Evolutionary conservation across 2,113 vertebrate species (phyloP), one percentile per base, ranked within the genome.

Genomic region (Illadopsis cleaveri): DNA sequence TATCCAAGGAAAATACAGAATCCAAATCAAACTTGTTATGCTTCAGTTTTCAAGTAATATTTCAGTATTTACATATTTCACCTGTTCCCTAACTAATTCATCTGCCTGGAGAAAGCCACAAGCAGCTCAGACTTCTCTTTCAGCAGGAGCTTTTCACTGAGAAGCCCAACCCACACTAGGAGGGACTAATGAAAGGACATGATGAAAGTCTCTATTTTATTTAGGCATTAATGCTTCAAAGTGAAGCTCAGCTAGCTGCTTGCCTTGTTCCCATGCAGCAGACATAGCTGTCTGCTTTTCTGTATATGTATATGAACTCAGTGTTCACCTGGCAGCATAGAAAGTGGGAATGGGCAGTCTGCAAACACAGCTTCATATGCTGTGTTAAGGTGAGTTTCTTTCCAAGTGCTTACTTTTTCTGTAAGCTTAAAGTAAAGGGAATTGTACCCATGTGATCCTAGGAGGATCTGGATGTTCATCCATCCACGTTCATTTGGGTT

Each of bases 1-100:
- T 92, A 92, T 60, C 56, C 82, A 80, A 91, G 64, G 84, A 94
- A 97, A 95, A 56, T n/a, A 71, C 68, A 83, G 71, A 97, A 95
- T 90, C 81, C 56, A 60, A 94, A 92, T 57, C 35, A 40, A 96
- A 96, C 72, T 83, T 62, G 48, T 94, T 83, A 71, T 86, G 58
- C 56, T 94, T 91, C 80, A 72, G 31, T 93, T 96, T 95, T 61
- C 60, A 93, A 93, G 72, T 92, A 85, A 82, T 72, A 89, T 42
- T 94, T 95, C 62, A 62, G 21, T 80, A 71, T 89, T 86, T 77
- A 16, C 25, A 4, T 78, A 42, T 90, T 86, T 60, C 35, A 23
- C n/a, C 47, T 80, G 42, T 83, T 82, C 47, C 22, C 11, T 54
- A 60, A 24, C 30, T 38, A 31, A 30, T 58, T 23, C 15, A 17